Evolutionary conservation across 2,113 vertebrate species (phyloP), one percentile per base, ranked within the genome.

Genomic region (Nycticryphes semicollaris): DNA sequence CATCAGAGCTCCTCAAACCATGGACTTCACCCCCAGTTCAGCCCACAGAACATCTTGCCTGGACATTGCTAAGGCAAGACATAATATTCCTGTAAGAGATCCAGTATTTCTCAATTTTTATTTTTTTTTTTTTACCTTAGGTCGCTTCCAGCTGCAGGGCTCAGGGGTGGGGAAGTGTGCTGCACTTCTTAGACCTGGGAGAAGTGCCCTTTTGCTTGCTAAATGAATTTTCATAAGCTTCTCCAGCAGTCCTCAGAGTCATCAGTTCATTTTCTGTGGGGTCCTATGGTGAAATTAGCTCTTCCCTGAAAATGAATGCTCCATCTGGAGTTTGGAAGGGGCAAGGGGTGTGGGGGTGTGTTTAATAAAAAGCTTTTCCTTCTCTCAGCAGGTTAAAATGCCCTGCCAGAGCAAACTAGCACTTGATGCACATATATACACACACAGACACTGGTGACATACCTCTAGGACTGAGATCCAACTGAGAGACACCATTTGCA

Each of bases 341-440:
- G 28, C 53, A 30, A 28, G 14, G 16, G 51, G 16, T 45, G 51
- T 53, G 27, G 14, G n/a, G n/a, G 22, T 7, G 16, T 57, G 51
- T 81, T 81, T 13, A 69, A 50, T 7, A 10, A 47, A 56, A 66
- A 10, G 1, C 12, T 90, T 84, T 82, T 51, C 22, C 20, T 66
- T 78, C 51, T 78, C 22, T 93, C 14, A 6, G 4, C 16, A 50
- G 37, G 21, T 28, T 62, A 47, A 82, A 91, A 70, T 35, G 8
- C 50, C 9, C 43, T 51, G n/a, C 28, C 22, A 12, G 21, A 31
- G 7, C 28, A 85, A 91, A 66, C 6, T 54, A 78, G 84, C 35
- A 20, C 12, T n/a, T 27, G 21, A 53, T 12, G 12, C 3, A 0
- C 23, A 16, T 15, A 12, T 1, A 5, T 57, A 18, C 17, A 7